Evolutionary conservation across 2,797 vertebrate species (phyloP), one percentile per base, ranked within the genome.

Genomic region (Rhinatrema bivittatum): DNA sequence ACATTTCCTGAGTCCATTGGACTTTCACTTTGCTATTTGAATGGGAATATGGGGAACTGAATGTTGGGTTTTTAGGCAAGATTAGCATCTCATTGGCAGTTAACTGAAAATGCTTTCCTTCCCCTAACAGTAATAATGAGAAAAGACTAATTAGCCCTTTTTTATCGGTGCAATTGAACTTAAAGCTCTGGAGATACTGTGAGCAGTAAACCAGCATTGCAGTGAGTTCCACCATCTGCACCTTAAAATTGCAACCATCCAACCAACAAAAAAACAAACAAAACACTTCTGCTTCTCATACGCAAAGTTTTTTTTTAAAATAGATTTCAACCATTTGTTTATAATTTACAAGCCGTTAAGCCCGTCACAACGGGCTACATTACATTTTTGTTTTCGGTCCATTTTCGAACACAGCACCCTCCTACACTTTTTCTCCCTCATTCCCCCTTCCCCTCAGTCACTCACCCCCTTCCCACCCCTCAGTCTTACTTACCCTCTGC

Each of bases 1-100:
- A 80, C 68, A 78, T 71, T 73, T 74, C 38, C 54, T 36, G 65
- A 46, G 56, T 72, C 68, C 59, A 63, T 71, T 68, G 54, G 72
- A 56, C 47, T 46, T 50, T 59, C 42, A 38, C 36, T 56, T 53
- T 68, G 39, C 12, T 60, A 58, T 61, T 62, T 62, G 50, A 57
- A 59, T 62, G 29, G 17, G 32, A 32, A 24, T 36, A 27, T 30
- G 57, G 64, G 31, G 49, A 42, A 59, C 11, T 31, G 40, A 53
- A 50, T 60, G 15, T 25, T 55, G 6, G 34, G 53, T 68, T 35
- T 64, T 76, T 71, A 64, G 56, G 63, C 50, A 68, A 43, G 25
- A 65, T 20, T 33, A 39, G 39, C 53, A 34, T 62, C 53, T 65
- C 59, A 53, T 39, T 49, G 43, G 38, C 48, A 71, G 56, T 75